These are phyloP conservation scores for Stenichneumon culpator DNA, from an alignment of 2,888 invertebrate genomes.

Conservation along the genomic window DNA sequence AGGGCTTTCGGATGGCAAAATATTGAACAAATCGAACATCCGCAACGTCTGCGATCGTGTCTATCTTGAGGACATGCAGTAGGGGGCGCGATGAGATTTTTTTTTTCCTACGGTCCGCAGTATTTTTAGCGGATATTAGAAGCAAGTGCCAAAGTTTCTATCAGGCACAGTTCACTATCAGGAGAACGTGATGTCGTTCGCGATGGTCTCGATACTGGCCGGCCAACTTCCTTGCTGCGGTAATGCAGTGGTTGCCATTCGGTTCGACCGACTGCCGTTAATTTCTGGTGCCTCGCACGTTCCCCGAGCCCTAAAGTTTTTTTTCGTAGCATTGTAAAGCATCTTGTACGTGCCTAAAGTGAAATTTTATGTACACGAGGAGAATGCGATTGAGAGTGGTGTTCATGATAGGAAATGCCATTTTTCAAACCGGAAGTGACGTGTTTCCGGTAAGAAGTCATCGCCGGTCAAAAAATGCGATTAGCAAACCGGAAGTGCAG, in stretches of 20 bases:
- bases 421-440: too few relatives aligned
- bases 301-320: neutral
- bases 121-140: slow-evolving; percentile 70
- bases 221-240: slow-evolving; percentile 33
- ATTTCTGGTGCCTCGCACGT: neutral
- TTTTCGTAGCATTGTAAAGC: neutral
- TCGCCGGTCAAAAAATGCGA: too few relatives aligned
- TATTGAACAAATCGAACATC: slow-evolving; percentile 10
- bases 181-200: slow-evolving; percentile 69
- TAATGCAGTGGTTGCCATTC: neutral
- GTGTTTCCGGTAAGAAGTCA: too few relatives aligned
- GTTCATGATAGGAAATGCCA: too few relatives aligned
- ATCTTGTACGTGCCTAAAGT: too few relatives aligned
- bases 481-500: too few relatives aligned
- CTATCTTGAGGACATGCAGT: slow-evolving; percentile 1
- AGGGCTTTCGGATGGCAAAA: slow-evolving; percentile 18
- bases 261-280: neutral
- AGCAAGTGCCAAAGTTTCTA: slow-evolving; percentile 78
- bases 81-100: neutral
- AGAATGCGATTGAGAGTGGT: too few relatives aligned
- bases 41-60: neutral
- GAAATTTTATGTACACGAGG: too few relatives aligned
- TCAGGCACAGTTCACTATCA: slow-evolving; percentile 77
- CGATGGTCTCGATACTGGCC: neutral
- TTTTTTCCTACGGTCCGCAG: neutral